phyloP scores from a whole-genome alignment of 2,797 vertebrate species.

The Hozukius guyotensis region DNA sequence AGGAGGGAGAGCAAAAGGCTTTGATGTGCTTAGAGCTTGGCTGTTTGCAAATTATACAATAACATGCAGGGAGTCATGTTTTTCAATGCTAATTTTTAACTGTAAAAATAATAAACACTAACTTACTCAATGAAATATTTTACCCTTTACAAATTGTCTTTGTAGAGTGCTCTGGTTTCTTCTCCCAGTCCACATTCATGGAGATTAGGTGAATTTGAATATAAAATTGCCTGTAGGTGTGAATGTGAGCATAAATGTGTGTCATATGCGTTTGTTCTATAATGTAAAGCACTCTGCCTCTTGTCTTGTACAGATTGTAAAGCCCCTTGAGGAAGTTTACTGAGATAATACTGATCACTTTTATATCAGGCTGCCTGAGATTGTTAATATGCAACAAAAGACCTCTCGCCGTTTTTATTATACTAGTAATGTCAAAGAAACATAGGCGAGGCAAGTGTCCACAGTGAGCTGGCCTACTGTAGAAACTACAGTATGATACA shows the following conservation, averaged over 20 bases:
- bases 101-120: neutral
- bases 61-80: conserved; percentile 19
- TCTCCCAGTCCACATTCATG: neutral
- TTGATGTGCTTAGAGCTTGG: conserved; percentile 41
- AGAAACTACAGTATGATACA: neutral
- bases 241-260: neutral
- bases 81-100: conserved; percentile 14
- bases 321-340: neutral
- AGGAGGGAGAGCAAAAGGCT: conserved; percentile 35
- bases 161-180: neutral
- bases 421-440: neutral
- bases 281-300: neutral
- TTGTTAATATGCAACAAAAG: neutral
- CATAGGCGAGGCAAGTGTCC: neutral
- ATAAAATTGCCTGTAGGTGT: neutral
- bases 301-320: neutral
- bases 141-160: neutral
- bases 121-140: neutral
- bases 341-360: neutral
- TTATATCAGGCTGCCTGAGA: neutral
- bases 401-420: neutral
- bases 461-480: neutral
- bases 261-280: neutral
- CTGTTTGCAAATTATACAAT: conserved; percentile 39
- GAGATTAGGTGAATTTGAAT: neutral